These are phyloP conservation scores for Philopotamus ludificatus DNA, from an alignment of 1,140 invertebrate genomes.

Conservation along the genomic window DNA sequence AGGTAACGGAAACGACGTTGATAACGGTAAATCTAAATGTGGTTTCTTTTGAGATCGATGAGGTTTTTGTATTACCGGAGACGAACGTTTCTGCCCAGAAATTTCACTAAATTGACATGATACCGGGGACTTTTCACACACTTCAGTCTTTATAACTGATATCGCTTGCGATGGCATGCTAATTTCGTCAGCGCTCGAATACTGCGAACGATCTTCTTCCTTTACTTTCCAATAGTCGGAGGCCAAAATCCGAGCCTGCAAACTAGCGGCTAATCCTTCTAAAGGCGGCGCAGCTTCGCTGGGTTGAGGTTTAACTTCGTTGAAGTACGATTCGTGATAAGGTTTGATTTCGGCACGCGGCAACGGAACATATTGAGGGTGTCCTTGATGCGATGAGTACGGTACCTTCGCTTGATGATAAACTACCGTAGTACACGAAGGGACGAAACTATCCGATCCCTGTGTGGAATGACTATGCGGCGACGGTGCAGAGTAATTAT, in stretches of 20 bases:
- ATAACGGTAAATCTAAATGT: conserved; percentile 36
- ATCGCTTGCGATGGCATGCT: conserved; percentile 21
- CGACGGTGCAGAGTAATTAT: conserved; percentile 16
- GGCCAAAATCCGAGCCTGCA: conserved; percentile 75
- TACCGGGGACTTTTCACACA: conserved; percentile 38
- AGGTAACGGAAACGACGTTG: conserved; percentile 39
- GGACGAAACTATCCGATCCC: conserved; percentile 22
- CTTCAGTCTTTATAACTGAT: conserved; percentile 39
- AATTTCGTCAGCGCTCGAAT: conserved; percentile 3
- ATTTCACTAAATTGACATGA: conserved; percentile 40
- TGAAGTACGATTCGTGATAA: conserved; percentile 70
- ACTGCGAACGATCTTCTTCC: conserved; percentile 50
- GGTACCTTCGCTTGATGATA: conserved; percentile 43
- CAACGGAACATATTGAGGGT: conserved; percentile 58
- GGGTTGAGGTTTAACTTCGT: conserved; percentile 46
- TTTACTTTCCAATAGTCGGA: conserved; percentile 61
- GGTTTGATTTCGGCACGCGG: conserved; percentile 71
- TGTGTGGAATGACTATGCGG: conserved; percentile 11
- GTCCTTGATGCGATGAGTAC: conserved; percentile 45
- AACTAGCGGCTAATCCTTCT: conserved; percentile 75
- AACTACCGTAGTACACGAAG: conserved; percentile 46
- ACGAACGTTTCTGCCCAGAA: conserved; percentile 44
- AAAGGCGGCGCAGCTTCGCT: conserved; percentile 49
- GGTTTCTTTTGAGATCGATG: conserved; percentile 43
- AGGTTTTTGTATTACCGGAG: conserved; percentile 47